These are phyloP conservation scores for Wiebesia pumilae DNA, from an alignment of 1,140 invertebrate genomes.

Conservation along the genomic window DNA sequence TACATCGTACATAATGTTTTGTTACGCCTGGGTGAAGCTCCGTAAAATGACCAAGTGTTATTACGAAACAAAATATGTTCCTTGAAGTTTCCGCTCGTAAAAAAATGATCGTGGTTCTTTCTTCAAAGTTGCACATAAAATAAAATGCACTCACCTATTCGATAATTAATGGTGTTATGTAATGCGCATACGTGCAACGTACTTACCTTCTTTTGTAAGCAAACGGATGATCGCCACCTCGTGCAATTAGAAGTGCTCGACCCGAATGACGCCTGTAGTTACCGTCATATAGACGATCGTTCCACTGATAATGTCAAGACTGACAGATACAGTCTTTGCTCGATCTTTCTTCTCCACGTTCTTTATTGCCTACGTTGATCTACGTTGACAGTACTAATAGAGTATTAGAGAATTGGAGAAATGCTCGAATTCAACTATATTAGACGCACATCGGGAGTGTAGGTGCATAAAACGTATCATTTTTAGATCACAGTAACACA, in stretches of 20 bases:
- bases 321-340: background rate
- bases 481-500: too few relatives aligned
- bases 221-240: conserved; percentile 8
- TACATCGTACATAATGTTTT: background rate
- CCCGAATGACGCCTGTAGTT: background rate
- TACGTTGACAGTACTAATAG: background rate
- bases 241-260: background rate
- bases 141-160: background rate
- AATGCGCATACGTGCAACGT: background rate
- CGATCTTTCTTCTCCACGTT: background rate
- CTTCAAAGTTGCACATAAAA: conserved; percentile 12
- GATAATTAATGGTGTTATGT: background rate
- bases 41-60: background rate
- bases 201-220: background rate
- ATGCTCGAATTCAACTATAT: background rate
- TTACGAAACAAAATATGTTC: conserved; percentile 18
- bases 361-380: background rate
- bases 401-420: too few relatives aligned
- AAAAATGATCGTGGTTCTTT: conserved; percentile 4
- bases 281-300: background rate
- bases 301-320: background rate
- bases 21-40: background rate
- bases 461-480: too few relatives aligned
- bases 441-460: too few relatives aligned
- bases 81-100: conserved; percentile 7